Base-by-base conservation (phyloP, 2,797 vertebrate species). In the Microhierax caerulescens region DNA sequence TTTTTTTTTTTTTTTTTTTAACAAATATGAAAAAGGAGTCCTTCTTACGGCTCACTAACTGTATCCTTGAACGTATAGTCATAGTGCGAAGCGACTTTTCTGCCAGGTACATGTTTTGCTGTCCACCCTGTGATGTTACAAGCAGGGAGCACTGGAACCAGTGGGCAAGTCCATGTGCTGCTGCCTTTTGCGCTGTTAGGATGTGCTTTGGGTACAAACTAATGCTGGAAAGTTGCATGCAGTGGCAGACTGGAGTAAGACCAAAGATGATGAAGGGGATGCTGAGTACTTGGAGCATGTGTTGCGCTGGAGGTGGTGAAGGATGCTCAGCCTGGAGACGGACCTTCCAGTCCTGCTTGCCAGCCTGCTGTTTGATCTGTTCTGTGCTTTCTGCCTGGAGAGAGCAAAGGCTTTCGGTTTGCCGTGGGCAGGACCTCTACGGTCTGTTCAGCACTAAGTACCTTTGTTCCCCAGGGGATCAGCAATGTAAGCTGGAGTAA, bases 361-460 rank as follows among this genome's bases (percentile, higher is more conserved):
- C 48, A 76, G 4, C 63, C 24, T 85, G 60, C 56, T 89, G 20
- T 87, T 83, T 56, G 37, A 61, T 57, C 41, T 50, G 17, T 2
- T 57, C 41, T 50, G 17, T 2, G 1, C 65, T 81, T 61, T 75
- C 57, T 86, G 85, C 76, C 69, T 7, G 1, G 37, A 86, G 76
- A 75, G 57, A 69, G 36, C 0, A 0, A 59, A 32, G 39, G 30
- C 47, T 77, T 94, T 85, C 5, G 2, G 60, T 91, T 73, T 94
- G 64, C 86, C 3, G 0, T 30, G 14, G 50, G 67, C 85, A 69
- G 65, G 69, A 75, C 69, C 76, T 92, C 61, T 36, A 2, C 0
- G 7, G 37, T 94, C 73, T 86, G 68, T 67, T 90, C 72, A 77
- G 75, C 68, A 60, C 68, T 61, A 41, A 95, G 81, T 51, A 57